Conservation (phyloP, 2,797 vertebrate genomes). For the Rhynchonycteris naso region DNA sequence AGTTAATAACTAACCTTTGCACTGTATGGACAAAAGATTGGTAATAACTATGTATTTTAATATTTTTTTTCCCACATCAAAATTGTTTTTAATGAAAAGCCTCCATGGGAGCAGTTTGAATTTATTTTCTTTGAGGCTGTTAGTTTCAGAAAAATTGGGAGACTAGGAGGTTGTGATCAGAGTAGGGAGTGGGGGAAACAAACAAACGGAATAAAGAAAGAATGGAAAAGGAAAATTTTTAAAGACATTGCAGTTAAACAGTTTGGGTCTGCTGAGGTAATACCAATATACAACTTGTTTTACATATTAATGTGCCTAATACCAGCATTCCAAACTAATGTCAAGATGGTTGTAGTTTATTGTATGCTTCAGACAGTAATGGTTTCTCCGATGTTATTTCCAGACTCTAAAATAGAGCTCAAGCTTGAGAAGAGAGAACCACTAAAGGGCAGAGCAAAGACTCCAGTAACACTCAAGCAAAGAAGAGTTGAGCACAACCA, state of each 20-base stretch:
- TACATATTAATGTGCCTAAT: conserved; percentile 17
- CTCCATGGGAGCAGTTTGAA: background rate
- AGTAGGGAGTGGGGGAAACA: background rate
- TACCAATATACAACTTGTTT: background rate
- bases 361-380: conserved; percentile 67
- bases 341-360: background rate
- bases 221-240: conserved; percentile 20
- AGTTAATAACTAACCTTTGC: conserved; percentile 3
- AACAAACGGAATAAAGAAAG: background rate
- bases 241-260: background rate
- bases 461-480: conserved; percentile 87
- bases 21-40: background rate
- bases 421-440: conserved; percentile 92
- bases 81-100: background rate
- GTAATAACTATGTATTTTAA: background rate
- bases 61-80: background rate
- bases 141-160: background rate
- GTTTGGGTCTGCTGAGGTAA: background rate
- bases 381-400: conserved; percentile 72
- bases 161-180: background rate
- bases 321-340: background rate
- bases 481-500: conserved; percentile 90
- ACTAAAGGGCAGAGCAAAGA: conserved; percentile 91
- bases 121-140: conserved; percentile 29
- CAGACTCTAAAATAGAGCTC: conserved; percentile 88